phyloP scores from a whole-genome alignment of 2,888 invertebrate species.

The Odontomyia ornata region DNA sequence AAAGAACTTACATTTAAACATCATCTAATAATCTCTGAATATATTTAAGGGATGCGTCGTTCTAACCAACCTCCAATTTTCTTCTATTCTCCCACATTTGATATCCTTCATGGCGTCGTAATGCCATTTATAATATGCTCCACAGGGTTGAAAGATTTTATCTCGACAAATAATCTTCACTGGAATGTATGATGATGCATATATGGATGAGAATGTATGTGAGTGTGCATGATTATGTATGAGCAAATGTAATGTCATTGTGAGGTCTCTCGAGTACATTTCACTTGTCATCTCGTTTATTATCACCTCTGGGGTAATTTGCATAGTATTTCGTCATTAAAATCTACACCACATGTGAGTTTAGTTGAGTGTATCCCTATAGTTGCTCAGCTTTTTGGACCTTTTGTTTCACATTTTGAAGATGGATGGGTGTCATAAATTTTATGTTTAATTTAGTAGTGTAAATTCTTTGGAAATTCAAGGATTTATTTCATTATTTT shows the following conservation, averaged over 20 bases:
- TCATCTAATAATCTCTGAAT: constrained; percentile 28
- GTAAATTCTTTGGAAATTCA: too few species aligned
- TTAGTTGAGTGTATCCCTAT: too few species aligned
- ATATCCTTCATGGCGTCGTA: constrained; percentile 15
- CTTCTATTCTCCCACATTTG: background rate
- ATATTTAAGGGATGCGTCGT: background rate
- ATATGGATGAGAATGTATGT: too few species aligned
- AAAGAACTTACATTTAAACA: constrained; percentile 5
- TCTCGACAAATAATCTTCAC: constrained; percentile 40
- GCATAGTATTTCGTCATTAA: constrained; percentile 44
- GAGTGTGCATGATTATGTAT: background rate
- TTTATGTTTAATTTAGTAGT: too few species aligned
- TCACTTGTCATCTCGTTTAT: constrained; percentile 46
- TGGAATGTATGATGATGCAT: constrained; percentile 2
- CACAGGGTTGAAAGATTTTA: constrained; percentile 31
- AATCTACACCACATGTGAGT: background rate
- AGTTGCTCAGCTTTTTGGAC: too few species aligned
- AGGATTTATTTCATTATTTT: too few species aligned
- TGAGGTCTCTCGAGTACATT: constrained; percentile 40
- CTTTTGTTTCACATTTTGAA: too few species aligned
- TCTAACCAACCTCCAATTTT: background rate
- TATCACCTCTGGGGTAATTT: constrained; percentile 45
- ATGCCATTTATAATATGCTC: constrained; percentile 38
- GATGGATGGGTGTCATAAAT: too few species aligned
- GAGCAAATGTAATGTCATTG: constrained; percentile 16